phyloP scores from a whole-genome alignment of 2,888 invertebrate species.

The Melinaea marsaeus region DNA sequence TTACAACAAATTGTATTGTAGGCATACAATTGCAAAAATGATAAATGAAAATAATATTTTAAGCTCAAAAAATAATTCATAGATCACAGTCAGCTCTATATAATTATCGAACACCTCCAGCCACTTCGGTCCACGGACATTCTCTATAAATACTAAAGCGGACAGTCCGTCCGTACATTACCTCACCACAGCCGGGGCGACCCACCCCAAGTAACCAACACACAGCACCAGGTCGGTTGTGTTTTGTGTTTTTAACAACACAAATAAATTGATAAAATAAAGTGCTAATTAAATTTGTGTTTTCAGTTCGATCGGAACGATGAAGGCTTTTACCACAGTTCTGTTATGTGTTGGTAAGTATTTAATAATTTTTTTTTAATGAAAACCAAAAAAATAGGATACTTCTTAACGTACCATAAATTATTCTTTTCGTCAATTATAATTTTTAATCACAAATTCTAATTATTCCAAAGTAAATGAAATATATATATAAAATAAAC shows the following conservation, averaged over 20 bases:
- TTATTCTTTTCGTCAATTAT: no score
- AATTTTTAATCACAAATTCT: no score
- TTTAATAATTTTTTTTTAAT: neutral
- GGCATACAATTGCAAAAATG: no score
- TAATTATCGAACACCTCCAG: conserved; percentile 37
- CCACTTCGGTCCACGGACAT: conserved; percentile 38
- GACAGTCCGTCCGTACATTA: conserved; percentile 55
- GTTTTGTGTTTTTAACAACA: conserved; percentile 22
- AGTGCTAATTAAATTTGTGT: conserved; percentile 42
- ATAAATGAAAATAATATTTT: no score
- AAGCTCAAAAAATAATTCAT: conserved; percentile 9
- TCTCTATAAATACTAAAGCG: conserved; percentile 67
- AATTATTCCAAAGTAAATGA: no score
- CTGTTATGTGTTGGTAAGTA: conserved; percentile 64
- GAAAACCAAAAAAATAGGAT: no score
- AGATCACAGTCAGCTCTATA: conserved; percentile 47
- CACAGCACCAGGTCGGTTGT: conserved; percentile 39
- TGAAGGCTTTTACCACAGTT: conserved; percentile 59
- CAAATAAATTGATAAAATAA: conserved; percentile 29
- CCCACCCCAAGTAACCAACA: conserved; percentile 46
- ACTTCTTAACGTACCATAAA: no score
- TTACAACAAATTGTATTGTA: no score
- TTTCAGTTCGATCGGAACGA: conserved; percentile 39
- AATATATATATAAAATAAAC: no score
- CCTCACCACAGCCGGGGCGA: conserved; percentile 61